Evolutionary conservation across 2,113 vertebrate genomes (phyloP).

Genomic region (Saimiri boliviensis): DNA sequence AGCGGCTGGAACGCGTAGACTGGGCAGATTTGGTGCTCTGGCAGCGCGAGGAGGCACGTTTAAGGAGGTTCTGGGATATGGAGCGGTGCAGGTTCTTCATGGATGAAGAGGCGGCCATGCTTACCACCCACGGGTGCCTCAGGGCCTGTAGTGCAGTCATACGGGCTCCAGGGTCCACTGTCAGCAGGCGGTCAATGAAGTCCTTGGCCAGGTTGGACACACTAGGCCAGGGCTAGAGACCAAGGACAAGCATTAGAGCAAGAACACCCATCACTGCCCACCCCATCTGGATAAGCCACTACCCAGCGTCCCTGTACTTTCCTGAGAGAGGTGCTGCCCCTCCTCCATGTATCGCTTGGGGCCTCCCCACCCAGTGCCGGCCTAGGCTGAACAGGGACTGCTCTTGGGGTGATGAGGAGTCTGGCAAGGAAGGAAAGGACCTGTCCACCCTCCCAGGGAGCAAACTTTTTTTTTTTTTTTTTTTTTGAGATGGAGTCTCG

Average conservation of each 20-base stretch:
- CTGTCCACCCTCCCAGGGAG: neutral
- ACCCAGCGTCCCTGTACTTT: neutral
- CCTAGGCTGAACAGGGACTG: neutral
- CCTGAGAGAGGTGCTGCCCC: neutral
- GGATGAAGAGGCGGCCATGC: conserved; percentile 98
- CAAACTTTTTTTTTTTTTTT: neutral
- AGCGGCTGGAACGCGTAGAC: conserved; percentile 96
- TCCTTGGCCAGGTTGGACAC: conserved; percentile 99
- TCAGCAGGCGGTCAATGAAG: conserved; percentile 97
- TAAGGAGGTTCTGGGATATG: conserved; percentile 98
- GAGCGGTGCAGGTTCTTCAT: conserved; percentile 99
- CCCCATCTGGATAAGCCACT: neutral
- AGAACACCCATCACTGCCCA: neutral
- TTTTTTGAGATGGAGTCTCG: too few relatives aligned
- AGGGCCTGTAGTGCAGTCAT: conserved; percentile 95
- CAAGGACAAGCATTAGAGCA: conserved; percentile 54
- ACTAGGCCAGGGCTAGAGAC: conserved; percentile 95
- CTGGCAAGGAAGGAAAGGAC: neutral
- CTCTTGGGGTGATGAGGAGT: neutral
- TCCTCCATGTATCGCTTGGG: neutral
- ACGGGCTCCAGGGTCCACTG: conserved; percentile 93
- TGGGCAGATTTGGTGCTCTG: conserved; percentile 98
- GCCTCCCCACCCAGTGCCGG: neutral
- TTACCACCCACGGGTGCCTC: conserved; percentile 98
- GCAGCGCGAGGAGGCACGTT: conserved; percentile 97